Base-by-base conservation (phyloP, 2,797 vertebrate genomes). In the Esox lucius region DNA sequence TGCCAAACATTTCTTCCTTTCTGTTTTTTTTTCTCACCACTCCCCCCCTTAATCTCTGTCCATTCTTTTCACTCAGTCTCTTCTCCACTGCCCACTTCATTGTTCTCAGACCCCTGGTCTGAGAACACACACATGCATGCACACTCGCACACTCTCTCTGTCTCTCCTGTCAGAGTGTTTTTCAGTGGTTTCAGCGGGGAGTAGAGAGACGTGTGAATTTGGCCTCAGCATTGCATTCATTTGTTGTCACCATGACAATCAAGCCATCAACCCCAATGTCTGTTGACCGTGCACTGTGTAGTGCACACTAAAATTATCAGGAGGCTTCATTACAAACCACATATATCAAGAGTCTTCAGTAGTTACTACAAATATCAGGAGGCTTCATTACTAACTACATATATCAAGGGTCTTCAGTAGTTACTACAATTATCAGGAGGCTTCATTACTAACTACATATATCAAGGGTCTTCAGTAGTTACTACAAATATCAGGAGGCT, bases 211-310 rank as follows among this genome's bases (percentile, higher is more conserved):
- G 69, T 74, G 62, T 76, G 78, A 88, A 84, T 83, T 75, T 80
- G 78, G 87, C 82, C 71, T 70, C 80, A 51, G 66, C 68, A 83
- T 88, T 65, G 75, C 90, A 92, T 94, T 94, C 91, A 78, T 89
- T 31, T 70, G 70, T 79, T 78, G 82, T 93, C 84, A 79, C 91
- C 88, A 84, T 88, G 85, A 86, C 17, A 79, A 91, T 85, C 13
- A 16, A 48, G 66, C n/a, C 81, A 73, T 73, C 31, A 42, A 24
- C 71, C n/a, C 75, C 53, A 61, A 65, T 48, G 72, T 76, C 68
- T 79, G 74, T 82, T 28, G 68, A 26, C 56, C 7, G 51, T 53
- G 51, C 51, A 53, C 17, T 26, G 56, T 61, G 56, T 24, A 26
- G 56, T 53, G 46, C 1, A 3, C 11, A 46, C 42, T 46, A 46